Conservation (phyloP, 2,113 vertebrate species). For the Vireo altiloquus region DNA sequence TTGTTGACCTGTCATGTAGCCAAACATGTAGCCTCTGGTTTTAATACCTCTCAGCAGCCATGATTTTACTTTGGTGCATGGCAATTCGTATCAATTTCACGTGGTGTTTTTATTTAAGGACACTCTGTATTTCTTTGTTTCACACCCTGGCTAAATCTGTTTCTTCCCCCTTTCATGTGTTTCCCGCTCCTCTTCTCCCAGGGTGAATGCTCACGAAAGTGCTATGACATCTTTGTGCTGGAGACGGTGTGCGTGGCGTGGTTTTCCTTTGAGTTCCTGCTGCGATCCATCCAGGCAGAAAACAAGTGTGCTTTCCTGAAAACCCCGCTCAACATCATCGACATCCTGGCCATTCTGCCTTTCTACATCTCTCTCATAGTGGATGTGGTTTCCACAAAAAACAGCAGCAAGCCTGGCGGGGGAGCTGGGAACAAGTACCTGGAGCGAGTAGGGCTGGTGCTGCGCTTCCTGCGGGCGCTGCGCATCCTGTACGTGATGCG, state of each 20-base stretch:
- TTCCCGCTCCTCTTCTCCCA: constrained; percentile 15
- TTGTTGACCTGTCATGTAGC: neutral
- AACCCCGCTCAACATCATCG: constrained; percentile 90
- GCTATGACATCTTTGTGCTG: constrained; percentile 90
- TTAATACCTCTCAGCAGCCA: neutral
- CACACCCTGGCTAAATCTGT: neutral
- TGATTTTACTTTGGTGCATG: neutral
- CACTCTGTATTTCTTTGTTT: neutral
- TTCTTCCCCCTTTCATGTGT: neutral
- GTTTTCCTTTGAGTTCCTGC: constrained; percentile 95
- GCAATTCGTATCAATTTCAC: rapidly evolving
- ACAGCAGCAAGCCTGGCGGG: constrained; percentile 11
- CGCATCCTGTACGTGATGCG: constrained; percentile 95
- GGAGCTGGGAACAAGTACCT: constrained; percentile 88
- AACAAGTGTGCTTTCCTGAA: constrained; percentile 91
- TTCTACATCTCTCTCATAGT: constrained; percentile 92
- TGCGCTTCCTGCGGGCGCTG: constrained; percentile 89
- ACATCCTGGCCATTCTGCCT: constrained; percentile 92
- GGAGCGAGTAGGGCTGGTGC: constrained; percentile 89
- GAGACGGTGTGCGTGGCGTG: constrained; percentile 95
- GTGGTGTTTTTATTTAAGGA: neutral
- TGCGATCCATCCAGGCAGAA: constrained; percentile 92
- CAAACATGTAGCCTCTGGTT: neutral
- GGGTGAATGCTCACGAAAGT: constrained; percentile 92
- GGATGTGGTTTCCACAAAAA: constrained; percentile 79